Percentiles rank a stretch among this genome's conserved stretches.
Conservation (phyloP, 64 coral and sea anemone genomes). For the Montipora cactus region DNA sequence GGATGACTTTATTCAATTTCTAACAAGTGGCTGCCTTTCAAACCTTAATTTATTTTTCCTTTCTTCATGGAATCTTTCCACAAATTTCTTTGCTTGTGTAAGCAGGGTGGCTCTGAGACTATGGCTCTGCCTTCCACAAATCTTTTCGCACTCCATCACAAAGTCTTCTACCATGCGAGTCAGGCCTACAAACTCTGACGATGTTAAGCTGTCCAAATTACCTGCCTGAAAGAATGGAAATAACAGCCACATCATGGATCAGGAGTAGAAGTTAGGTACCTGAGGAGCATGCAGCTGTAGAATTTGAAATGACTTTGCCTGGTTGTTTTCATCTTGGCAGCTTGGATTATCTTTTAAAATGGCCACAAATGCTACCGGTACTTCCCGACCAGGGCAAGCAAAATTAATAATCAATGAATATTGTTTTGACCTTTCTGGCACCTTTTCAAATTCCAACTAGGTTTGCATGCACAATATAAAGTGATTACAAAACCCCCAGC, state of each 20-base stretch:
- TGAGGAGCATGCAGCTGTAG: no score
- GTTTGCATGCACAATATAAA: neutral
- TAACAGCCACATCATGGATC: neutral
- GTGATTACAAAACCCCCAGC: neutral
- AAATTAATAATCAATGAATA: no score
- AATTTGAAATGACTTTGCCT: no score
- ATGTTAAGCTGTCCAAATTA: slow-evolving; percentile 91
- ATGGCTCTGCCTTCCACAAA: slow-evolving; percentile 95
- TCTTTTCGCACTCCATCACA: slow-evolving; percentile 93
- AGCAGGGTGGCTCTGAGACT: slow-evolving; percentile 84
- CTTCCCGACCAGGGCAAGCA: no score
- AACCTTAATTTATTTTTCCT: slow-evolving; percentile 96
- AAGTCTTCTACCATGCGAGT: slow-evolving; percentile 95
- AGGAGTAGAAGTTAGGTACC: no score
- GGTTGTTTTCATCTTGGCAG: no score
- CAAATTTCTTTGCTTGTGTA: slow-evolving; percentile 97
- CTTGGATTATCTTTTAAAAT: no score
- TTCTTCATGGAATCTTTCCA: slow-evolving; percentile 99
- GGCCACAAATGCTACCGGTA: no score
- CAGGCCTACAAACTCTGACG: slow-evolving; percentile 92
- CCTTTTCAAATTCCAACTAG: neutral
- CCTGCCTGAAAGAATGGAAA: slow-evolving; percentile 76
- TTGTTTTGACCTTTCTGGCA: no score
- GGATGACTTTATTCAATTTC: no score
- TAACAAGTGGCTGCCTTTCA: neutral